Conservation (phyloP, 2,888 invertebrate species). For the Tiliacea aurago region DNA sequence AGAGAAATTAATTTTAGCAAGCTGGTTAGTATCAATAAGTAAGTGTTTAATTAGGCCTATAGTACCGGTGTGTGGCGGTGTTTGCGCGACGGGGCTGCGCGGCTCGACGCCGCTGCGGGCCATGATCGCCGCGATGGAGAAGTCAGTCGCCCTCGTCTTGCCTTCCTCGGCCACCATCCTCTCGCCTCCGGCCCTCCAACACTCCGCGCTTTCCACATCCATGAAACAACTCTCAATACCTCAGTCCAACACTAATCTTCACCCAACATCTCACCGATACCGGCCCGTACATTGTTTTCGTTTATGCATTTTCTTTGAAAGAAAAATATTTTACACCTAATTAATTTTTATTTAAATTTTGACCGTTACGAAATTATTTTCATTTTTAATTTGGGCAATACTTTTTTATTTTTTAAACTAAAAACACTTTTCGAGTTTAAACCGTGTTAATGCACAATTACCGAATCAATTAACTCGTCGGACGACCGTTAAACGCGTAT, state of each 20-base stretch:
- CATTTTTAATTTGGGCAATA: slow-evolving; percentile 50
- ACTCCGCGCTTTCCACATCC: slow-evolving; percentile 88
- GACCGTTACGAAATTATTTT: slow-evolving; percentile 38
- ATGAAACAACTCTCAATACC: slow-evolving; percentile 83
- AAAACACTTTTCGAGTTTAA: slow-evolving; percentile 51
- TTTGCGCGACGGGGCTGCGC: slow-evolving; percentile 86
- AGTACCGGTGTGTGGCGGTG: slow-evolving; percentile 85
- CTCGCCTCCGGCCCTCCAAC: slow-evolving; percentile 82
- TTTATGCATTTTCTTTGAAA: slow-evolving; percentile 65
- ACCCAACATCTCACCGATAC: slow-evolving; percentile 80
- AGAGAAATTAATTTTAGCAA: neutral
- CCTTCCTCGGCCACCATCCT: slow-evolving; percentile 89
- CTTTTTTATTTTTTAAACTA: neutral
- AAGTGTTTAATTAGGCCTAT: slow-evolving; percentile 78
- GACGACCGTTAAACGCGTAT: slow-evolving; percentile 69
- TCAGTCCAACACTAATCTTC: slow-evolving; percentile 70
- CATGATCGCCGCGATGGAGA: slow-evolving; percentile 99
- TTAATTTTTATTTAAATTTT: slow-evolving; percentile 33
- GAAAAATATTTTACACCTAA: slow-evolving; percentile 39
- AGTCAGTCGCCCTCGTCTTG: slow-evolving; percentile 95
- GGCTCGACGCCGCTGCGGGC: slow-evolving; percentile 91
- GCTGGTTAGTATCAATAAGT: slow-evolving; percentile 9
- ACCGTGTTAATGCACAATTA: slow-evolving; percentile 54
- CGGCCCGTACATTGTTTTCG: slow-evolving; percentile 80
- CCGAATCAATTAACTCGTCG: slow-evolving; percentile 55